Percentiles rank a stretch among this genome's conserved stretches.
These are phyloP conservation scores for Alectura lathami DNA, from an alignment of 2,113 vertebrate species.

Conservation along the genomic window DNA sequence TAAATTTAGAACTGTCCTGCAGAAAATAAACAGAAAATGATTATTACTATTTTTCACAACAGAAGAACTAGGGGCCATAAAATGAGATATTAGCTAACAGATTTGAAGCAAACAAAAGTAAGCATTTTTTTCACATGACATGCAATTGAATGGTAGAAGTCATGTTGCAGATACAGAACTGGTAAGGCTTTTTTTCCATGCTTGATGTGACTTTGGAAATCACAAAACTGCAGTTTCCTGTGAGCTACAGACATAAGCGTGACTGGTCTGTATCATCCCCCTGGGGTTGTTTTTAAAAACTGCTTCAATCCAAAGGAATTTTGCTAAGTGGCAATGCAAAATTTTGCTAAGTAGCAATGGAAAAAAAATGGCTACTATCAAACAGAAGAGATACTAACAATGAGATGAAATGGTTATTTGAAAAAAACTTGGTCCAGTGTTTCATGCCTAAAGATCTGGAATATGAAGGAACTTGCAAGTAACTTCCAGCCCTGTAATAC, in stretches of 20 bases:
- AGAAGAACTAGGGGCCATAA: neutral
- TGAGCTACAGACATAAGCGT: neutral
- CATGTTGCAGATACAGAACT: neutral
- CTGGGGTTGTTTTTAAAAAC: neutral
- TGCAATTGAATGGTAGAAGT: neutral
- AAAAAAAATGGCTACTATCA: neutral
- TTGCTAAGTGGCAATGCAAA: neutral
- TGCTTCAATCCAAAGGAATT: neutral
- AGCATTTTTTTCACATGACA: neutral
- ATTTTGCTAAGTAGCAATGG: neutral
- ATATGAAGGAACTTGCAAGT: neutral
- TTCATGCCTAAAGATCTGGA: neutral
- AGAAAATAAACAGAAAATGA: neutral
- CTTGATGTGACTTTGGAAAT: neutral
- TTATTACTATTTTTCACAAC: neutral
- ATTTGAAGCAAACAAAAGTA: neutral
- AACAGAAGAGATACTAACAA: neutral
- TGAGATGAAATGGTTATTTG: neutral
- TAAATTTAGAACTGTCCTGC: neutral
- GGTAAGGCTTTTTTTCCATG: fast-evolving
- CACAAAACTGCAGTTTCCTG: neutral
- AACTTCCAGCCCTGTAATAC: neutral
- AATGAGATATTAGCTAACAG: neutral
- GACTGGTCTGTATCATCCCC: neutral
- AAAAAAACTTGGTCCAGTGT: neutral